Conservation (phyloP, 2,113 vertebrate species). For the Suncus etruscus region DNA sequence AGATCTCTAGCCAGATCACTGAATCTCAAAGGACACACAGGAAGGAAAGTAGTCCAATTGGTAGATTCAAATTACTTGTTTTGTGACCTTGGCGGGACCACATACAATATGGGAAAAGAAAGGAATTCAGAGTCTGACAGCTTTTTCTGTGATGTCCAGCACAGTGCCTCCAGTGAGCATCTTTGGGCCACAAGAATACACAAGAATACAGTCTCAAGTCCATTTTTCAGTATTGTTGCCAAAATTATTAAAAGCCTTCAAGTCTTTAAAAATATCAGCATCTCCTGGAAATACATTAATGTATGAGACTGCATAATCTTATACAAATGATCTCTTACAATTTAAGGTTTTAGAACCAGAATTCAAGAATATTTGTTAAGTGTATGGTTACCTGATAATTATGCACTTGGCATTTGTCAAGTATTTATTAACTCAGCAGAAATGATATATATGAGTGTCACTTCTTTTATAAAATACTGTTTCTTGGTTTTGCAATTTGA, state of each 20-base stretch:
- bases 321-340: constrained; percentile 23
- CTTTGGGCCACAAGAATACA: background rate
- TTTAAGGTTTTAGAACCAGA: background rate
- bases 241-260: constrained; percentile 39
- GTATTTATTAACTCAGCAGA: background rate
- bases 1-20: background rate
- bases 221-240: background rate
- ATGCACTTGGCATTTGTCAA: background rate
- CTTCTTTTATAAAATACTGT: background rate
- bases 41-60: constrained; percentile 36
- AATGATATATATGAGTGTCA: background rate
- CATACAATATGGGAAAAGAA: constrained; percentile 43
- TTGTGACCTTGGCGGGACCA: constrained; percentile 51
- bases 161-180: background rate
- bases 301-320: background rate
- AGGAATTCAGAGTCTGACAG: constrained; percentile 22
- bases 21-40: constrained; percentile 18
- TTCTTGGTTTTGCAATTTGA: constrained; percentile 48
- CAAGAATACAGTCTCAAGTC: background rate
- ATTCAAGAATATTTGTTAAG: constrained; percentile 20
- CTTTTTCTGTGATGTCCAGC: constrained; percentile 5
- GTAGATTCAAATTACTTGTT: constrained; percentile 62
- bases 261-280: background rate
- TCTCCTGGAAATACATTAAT: background rate
- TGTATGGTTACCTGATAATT: background rate